Percentiles rank a stretch among this genome's conserved stretches.
These are phyloP conservation scores for Boulengerochromis microlepis DNA, from an alignment of 2,113 vertebrate genomes.

Conservation along the genomic window DNA sequence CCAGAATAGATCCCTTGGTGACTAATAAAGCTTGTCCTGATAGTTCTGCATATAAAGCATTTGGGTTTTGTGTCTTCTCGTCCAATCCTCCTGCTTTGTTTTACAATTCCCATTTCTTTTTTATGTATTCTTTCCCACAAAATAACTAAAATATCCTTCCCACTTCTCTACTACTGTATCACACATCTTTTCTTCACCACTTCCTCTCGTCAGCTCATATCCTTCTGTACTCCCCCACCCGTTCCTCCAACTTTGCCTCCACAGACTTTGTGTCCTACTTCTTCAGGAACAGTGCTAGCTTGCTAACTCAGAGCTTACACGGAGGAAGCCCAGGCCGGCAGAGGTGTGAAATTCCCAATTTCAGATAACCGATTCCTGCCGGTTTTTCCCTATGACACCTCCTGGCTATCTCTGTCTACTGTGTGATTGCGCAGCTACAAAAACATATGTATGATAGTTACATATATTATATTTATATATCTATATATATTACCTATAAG, in stretches of 20 bases:
- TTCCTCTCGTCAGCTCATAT: constrained; percentile 3
- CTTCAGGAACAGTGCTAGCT: not conserved
- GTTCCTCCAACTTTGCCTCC: not conserved
- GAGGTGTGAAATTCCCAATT: constrained; percentile 56
- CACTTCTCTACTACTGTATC: not conserved
- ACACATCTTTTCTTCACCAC: not conserved
- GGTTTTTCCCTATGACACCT: not conserved
- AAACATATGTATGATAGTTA: not conserved
- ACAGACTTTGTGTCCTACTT: constrained; percentile 48
- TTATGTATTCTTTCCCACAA: not conserved
- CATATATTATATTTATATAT: not conserved
- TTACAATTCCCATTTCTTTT: not conserved
- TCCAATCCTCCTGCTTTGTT: not conserved
- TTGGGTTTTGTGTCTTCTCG: not conserved
- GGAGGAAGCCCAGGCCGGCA: not conserved
- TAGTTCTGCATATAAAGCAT: not conserved
- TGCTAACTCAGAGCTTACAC: not conserved
- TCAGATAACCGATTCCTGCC: constrained; percentile 4
- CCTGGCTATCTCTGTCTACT: not conserved
- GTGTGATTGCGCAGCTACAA: not conserved
- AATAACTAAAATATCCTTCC: constrained; percentile 1
- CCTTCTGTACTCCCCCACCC: not conserved
- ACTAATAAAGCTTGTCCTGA: constrained; percentile 17
- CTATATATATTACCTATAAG: not conserved
- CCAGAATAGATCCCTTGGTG: not conserved